Base-by-base conservation (phyloP, 2,113 vertebrate genomes). In the Hypomesus transpacificus region DNA sequence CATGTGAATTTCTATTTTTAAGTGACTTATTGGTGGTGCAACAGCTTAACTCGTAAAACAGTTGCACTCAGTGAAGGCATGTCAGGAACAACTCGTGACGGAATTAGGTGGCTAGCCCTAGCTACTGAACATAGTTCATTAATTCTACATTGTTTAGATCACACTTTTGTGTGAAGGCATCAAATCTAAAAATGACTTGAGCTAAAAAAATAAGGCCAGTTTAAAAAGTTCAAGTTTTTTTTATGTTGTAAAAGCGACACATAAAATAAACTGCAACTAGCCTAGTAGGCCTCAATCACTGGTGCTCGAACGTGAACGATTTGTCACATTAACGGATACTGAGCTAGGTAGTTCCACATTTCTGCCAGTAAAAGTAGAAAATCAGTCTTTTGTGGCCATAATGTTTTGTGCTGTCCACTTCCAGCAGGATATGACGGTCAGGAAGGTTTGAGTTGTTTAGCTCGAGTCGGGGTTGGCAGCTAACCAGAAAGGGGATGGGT, bases 81-180 rank as follows among this genome's bases (percentile, higher is more conserved):
- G 80, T 24, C 77, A 46, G 26, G 11, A 74, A 67, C 71, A 22
- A 60, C 80, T 51, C 65, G 66, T 82, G 83, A 75, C 71, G 24
- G 13, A 57, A 65, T 53, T 66, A 20, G 66, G 3, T 68, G 17
- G 54, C 54, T 20, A 56, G 54, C 16, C 9, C 62, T n/a, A 2
- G 21, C 21, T 34, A 24, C 67, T 39, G 67, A 46, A 46, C 39
- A 46, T 46, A 34, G 31, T 34, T 34, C 31, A 6, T 6, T 7
- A 3, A 1, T 34, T 34, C 39, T 46, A 46, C 39, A 46, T 46
- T 46, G 8, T 46, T 34, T 46, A 5, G 39, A 11, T 46, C 2
- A 1, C 39, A 46, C 39, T 11, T 46, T 46, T 9, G 13, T 46
- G 6, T 9, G 0, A 46, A 46, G 7, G 2, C 39, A 34, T 34